Conservation (phyloP, 2,888 invertebrate genomes). For the Papilio gigon region DNA sequence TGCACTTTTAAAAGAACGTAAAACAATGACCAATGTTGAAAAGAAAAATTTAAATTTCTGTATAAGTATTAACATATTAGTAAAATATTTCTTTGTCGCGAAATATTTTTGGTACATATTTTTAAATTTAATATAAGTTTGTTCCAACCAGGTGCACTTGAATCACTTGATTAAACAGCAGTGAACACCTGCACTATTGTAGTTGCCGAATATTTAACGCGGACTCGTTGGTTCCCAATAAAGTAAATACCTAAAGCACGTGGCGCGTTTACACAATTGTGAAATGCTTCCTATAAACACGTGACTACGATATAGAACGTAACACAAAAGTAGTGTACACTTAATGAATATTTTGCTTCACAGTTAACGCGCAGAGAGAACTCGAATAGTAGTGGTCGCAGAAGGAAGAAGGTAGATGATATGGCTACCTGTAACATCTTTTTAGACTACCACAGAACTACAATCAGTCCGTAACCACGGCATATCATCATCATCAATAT, state of each 20-base stretch:
- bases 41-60: not conserved
- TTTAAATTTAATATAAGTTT: slow-evolving; percentile 23
- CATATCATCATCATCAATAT: too few species aligned
- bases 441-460: too few species aligned
- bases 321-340: not conserved
- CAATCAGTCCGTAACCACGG: too few species aligned
- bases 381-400: too few species aligned
- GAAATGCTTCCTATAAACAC: slow-evolving; percentile 1
- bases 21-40: not conserved
- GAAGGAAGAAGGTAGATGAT: too few species aligned
- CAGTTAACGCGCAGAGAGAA: too few species aligned
- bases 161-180: slow-evolving; percentile 35
- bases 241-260: slow-evolving; percentile 20
- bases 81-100: not conserved
- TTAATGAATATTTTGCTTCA: too few species aligned
- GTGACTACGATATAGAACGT: not conserved
- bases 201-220: slow-evolving; percentile 28
- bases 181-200: slow-evolving; percentile 32
- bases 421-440: too few species aligned
- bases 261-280: slow-evolving; percentile 18
- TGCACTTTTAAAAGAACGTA: not conserved
- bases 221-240: slow-evolving; percentile 12
- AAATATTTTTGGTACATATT: slow-evolving; percentile 20
- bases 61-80: not conserved
- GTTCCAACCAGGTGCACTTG: slow-evolving; percentile 30